A percentile compares a stretch with the other conserved stretches of the same genome.
Evolutionary conservation across 2,797 vertebrate genomes (phyloP).

Genomic region (Sebastes minor): DNA sequence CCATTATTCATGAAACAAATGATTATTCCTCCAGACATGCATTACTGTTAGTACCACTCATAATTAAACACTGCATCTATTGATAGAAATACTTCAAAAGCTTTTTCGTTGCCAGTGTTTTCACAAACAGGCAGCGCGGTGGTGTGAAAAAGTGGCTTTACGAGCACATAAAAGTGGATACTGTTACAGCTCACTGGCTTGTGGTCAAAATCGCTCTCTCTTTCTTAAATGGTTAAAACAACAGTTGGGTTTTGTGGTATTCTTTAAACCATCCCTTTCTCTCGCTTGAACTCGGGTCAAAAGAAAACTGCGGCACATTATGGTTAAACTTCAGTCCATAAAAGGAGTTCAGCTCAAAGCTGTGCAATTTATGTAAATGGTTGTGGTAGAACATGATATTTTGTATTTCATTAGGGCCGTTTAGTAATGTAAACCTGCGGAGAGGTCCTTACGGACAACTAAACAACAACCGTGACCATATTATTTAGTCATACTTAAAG

Average conservation of each 20-base stretch:
- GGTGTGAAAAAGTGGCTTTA: constrained; percentile 68
- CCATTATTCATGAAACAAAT: background rate
- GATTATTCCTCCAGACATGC: constrained; percentile 1
- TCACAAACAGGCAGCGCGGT: constrained; percentile 44
- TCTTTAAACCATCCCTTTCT: constrained; percentile 48
- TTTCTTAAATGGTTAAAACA: constrained; percentile 65
- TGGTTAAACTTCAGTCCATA: constrained; percentile 23
- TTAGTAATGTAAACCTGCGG: constrained; percentile 45
- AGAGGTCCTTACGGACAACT: constrained; percentile 18
- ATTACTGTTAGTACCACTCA: background rate
- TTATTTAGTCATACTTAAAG: constrained; percentile 44
- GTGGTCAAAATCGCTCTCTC: constrained; percentile 52
- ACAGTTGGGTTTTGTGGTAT: constrained; percentile 65
- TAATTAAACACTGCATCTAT: constrained; percentile 7
- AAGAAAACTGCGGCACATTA: constrained; percentile 40
- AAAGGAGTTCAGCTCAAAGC: constrained; percentile 26
- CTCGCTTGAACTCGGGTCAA: constrained; percentile 53
- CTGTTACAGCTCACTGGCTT: constrained; percentile 60
- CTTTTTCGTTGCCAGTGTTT: constrained; percentile 29
- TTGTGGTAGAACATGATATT: constrained; percentile 52
- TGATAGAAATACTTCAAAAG: constrained; percentile 55
- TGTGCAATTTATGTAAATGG: constrained; percentile 23
- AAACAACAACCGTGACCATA: constrained; percentile 35
- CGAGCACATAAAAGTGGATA: constrained; percentile 64
- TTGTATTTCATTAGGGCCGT: constrained; percentile 47